These are phyloP conservation scores for Callaeas wilsoni DNA, from an alignment of 2,113 vertebrate species.

Conservation along the genomic window DNA sequence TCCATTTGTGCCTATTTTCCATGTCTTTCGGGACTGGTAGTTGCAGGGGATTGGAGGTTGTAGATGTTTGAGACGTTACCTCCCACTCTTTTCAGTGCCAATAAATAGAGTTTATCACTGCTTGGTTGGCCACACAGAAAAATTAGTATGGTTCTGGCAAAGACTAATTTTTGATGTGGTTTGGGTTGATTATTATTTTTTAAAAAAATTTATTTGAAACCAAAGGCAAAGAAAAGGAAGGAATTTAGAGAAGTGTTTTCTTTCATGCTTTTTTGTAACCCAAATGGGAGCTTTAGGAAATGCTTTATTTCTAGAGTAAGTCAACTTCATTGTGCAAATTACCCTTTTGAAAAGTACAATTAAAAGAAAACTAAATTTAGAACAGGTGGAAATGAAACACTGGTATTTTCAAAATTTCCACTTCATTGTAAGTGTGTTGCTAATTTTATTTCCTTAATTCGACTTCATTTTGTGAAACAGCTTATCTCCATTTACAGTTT, in stretches of 20 bases:
- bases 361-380: not conserved
- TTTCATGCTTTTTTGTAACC: not conserved
- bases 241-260: not conserved
- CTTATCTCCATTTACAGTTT: constrained; percentile 20
- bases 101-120: not conserved
- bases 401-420: not conserved
- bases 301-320: not conserved
- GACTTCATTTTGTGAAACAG: not conserved
- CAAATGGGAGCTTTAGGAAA: not conserved
- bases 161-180: not conserved
- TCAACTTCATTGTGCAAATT: not conserved
- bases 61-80: not conserved
- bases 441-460: constrained; percentile 21
- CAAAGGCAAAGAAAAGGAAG: not conserved
- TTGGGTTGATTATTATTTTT: not conserved
- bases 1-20: not conserved
- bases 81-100: not conserved
- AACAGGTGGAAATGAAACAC: not conserved
- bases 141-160: not conserved
- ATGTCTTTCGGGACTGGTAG: not conserved
- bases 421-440: not conserved
- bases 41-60: not conserved
- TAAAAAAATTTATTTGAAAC: not conserved
- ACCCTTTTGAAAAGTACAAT: not conserved
- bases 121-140: not conserved